These are phyloP conservation scores for Lophura nycthemera DNA, from an alignment of 2,113 vertebrate genomes.

Conservation along the genomic window DNA sequence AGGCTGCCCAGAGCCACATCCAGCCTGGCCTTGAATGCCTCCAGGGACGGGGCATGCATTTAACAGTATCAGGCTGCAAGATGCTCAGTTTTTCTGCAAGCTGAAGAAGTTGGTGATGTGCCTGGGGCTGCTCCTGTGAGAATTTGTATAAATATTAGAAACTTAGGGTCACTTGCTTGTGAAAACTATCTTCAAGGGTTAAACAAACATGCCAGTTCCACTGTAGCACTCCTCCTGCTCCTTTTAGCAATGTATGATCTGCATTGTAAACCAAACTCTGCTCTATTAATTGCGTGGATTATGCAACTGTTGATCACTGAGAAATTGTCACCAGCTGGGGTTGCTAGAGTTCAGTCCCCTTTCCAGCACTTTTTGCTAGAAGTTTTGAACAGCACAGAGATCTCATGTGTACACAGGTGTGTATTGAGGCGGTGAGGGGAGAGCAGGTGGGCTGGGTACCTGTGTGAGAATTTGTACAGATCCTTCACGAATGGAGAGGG, in stretches of 20 bases:
- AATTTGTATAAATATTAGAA: not conserved
- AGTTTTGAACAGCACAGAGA: not conserved
- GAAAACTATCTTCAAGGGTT: not conserved
- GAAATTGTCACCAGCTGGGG: not conserved
- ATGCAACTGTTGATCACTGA: not conserved
- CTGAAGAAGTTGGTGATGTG: not conserved
- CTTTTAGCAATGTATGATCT: not conserved
- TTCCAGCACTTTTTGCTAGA: not conserved
- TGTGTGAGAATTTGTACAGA: not conserved
- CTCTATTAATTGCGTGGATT: not conserved
- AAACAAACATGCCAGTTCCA: not conserved
- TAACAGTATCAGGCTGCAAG: not conserved
- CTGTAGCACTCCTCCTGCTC: not conserved
- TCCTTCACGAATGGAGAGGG: not conserved
- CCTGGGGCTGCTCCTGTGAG: accelerated
- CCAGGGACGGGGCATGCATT: not conserved
- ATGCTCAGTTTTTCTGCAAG: not conserved
- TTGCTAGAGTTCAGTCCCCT: not conserved
- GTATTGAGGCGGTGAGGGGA: not conserved
- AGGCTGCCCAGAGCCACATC: no score
- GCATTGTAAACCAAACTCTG: not conserved
- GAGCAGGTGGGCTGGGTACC: not conserved
- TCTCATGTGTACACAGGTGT: not conserved
- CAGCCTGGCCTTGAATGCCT: no score
- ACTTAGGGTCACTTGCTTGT: not conserved